Conservation (phyloP, 2,888 invertebrate genomes). For the Campoplex nolae region DNA sequence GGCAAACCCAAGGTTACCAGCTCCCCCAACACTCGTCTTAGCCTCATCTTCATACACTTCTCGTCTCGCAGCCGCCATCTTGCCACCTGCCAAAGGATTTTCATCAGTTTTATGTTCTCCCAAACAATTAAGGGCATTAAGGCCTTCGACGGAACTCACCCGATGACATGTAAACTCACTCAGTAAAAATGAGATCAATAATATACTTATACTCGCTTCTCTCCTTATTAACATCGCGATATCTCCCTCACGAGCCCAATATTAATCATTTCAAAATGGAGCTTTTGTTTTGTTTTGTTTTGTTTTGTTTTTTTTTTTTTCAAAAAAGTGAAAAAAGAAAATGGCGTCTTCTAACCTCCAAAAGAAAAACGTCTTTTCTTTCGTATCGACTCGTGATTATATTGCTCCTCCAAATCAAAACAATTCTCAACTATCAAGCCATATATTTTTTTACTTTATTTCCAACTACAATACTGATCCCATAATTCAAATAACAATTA, state of each 20-base stretch:
- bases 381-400: neutral
- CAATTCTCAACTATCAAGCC: neutral
- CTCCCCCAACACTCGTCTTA: neutral
- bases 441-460: neutral
- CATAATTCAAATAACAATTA: conserved; percentile 48
- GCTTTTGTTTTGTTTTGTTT: neutral
- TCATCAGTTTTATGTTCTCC: neutral
- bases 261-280: neutral
- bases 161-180: neutral
- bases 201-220: conserved; percentile 3
- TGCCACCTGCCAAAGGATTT: neutral
- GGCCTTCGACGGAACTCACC: conserved; percentile 24
- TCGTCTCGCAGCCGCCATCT: neutral
- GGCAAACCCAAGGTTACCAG: conserved; percentile 8
- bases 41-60: conserved; percentile 3
- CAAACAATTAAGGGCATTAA: no score
- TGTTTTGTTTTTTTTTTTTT: no score
- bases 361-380: neutral
- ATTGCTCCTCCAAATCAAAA: conserved; percentile 15
- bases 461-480: neutral
- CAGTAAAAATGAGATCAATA: neutral
- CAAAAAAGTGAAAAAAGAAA: neutral
- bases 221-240: conserved; percentile 7
- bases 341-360: neutral
- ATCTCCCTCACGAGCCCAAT: neutral